Evolutionary conservation across 2,888 invertebrate genomes (phyloP).

Genomic region (Oscheius sp.): DNA sequence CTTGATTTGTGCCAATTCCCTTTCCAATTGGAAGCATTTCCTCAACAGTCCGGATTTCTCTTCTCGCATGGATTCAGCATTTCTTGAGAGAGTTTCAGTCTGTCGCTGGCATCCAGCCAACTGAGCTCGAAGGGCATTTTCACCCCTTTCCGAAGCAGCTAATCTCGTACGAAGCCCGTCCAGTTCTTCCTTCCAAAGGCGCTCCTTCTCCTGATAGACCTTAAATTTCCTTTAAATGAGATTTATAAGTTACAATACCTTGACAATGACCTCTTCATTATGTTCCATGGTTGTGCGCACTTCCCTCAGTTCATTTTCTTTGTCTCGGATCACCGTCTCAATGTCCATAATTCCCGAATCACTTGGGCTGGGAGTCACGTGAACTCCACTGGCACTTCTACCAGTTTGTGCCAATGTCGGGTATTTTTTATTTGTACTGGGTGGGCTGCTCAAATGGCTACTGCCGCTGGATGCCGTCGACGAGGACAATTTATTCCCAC

Average conservation of each 20-base stretch:
- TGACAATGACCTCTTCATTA: constrained; percentile 63
- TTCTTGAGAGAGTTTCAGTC: constrained; percentile 46
- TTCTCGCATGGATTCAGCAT: constrained; percentile 50
- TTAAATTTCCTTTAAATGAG: constrained; percentile 19
- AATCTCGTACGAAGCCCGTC: constrained; percentile 52
- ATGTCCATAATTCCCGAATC: constrained; percentile 72
- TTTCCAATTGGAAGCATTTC: constrained; percentile 53
- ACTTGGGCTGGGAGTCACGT: constrained; percentile 70
- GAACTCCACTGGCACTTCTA: constrained; percentile 51
- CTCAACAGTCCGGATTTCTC: constrained; percentile 53
- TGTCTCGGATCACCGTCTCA: constrained; percentile 70
- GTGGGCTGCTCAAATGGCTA: constrained; percentile 38
- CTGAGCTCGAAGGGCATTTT: constrained; percentile 56
- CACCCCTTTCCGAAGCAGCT: constrained; percentile 57
- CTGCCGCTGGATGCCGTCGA: constrained; percentile 36
- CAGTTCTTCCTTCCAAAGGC: constrained; percentile 56
- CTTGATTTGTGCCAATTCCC: constrained; percentile 38
- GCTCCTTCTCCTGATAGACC: constrained; percentile 63
- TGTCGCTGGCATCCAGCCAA: constrained; percentile 54
- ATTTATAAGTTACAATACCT: constrained; percentile 37
- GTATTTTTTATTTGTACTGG: constrained; percentile 30
- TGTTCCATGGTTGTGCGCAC: constrained; percentile 68
- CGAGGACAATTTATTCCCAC: constrained; percentile 30
- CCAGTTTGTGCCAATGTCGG: constrained; percentile 33
- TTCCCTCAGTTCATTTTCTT: constrained; percentile 67